Evolutionary conservation across 2,888 invertebrate species (phyloP).

Genomic region (Perdita meconis): DNA sequence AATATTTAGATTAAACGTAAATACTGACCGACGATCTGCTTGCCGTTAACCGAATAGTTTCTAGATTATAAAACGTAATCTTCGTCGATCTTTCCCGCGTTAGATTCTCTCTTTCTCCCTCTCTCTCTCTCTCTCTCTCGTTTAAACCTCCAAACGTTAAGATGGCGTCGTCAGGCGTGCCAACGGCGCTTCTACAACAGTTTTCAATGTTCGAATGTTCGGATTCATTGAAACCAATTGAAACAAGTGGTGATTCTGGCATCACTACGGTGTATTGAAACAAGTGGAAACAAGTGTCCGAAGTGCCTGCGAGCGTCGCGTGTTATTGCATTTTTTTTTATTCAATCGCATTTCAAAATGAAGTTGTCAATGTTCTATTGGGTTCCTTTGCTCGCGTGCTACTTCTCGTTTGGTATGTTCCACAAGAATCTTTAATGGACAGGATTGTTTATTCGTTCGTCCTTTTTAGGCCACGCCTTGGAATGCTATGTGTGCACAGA

Average conservation of each 20-base stretch:
- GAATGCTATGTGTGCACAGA: slow-evolving; percentile 98
- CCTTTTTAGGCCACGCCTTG: slow-evolving; percentile 87
- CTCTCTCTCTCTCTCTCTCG: too few relatives aligned
- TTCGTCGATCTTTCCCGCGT: background rate
- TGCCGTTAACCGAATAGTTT: too few relatives aligned
- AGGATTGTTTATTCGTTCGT: background rate
- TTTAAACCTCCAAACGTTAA: slow-evolving; percentile 10
- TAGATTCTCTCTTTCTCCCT: too few relatives aligned
- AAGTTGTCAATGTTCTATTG: slow-evolving; percentile 16
- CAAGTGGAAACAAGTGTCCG: too few relatives aligned
- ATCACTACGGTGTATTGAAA: too few relatives aligned
- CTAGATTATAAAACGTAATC: background rate
- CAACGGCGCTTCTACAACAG: slow-evolving; percentile 4
- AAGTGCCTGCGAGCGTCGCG: background rate
- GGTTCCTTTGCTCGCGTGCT: slow-evolving; percentile 20
- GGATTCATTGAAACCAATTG: too few relatives aligned
- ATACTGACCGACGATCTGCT: too few relatives aligned
- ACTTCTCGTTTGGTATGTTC: slow-evolving; percentile 44
- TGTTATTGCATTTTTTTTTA: background rate
- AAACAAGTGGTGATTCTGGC: too few relatives aligned
- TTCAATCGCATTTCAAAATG: background rate
- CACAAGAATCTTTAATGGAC: background rate
- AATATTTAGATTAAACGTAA: background rate
- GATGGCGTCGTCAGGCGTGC: slow-evolving; percentile 15
- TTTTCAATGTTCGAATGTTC: background rate